These are phyloP conservation scores for Epinephelus coioides DNA, from an alignment of 2,797 vertebrate genomes.

Conservation along the genomic window DNA sequence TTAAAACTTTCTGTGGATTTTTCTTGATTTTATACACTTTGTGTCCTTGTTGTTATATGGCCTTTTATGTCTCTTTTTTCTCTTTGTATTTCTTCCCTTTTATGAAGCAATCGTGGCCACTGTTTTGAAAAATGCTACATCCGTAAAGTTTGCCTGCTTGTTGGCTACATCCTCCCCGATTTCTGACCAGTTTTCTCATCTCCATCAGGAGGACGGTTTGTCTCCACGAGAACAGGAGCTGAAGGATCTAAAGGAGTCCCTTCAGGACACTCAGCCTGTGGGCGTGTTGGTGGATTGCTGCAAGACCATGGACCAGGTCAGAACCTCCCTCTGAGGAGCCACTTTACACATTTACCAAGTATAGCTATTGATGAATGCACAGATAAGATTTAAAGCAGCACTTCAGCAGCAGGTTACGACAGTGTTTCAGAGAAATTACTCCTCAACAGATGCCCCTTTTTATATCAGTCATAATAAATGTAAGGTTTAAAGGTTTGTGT, in stretches of 20 bases:
- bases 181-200: slow-evolving; percentile 12
- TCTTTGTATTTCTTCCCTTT: not conserved
- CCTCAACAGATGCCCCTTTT: not conserved
- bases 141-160: not conserved
- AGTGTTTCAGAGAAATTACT: not conserved
- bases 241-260: slow-evolving; percentile 92
- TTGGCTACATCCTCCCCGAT: not conserved
- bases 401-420: too few relatives aligned
- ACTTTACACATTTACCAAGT: not conserved
- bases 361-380: not conserved
- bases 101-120: not conserved
- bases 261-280: slow-evolving; percentile 97
- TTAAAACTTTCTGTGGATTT: not conserved
- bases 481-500: not conserved
- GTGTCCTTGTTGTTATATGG: too few relatives aligned
- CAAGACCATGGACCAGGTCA: slow-evolving; percentile 96
- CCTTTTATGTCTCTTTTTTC: not conserved
- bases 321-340: not conserved
- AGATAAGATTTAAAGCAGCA: not conserved
- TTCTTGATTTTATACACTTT: not conserved
- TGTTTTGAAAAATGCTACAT: not conserved
- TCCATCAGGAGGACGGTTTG: slow-evolving; percentile 88
- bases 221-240: slow-evolving; percentile 91
- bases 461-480: not conserved
- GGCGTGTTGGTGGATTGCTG: slow-evolving; percentile 94